Percentiles rank a stretch among this genome's conserved stretches.
phyloP scores from a whole-genome alignment of 1,140 invertebrate species.

The Laupala kohalensis region DNA sequence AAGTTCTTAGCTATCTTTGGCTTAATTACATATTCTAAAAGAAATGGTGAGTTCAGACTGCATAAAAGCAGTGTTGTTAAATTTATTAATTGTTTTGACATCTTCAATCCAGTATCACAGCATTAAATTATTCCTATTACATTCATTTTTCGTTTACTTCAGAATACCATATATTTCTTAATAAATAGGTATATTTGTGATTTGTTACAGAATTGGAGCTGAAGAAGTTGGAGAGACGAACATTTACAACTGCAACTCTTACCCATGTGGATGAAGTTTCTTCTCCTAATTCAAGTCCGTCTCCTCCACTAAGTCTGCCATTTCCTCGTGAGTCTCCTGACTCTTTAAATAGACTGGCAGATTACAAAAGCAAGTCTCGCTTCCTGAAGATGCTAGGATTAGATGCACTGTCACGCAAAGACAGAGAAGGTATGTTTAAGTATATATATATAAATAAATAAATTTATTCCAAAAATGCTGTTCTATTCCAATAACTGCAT shows the following conservation, averaged over 20 bases:
- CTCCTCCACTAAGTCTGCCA: slow-evolving; percentile 24
- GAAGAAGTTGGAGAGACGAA: slow-evolving; percentile 17
- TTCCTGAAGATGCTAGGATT: slow-evolving; percentile 16
- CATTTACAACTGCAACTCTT: slow-evolving; percentile 11
- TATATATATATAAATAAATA: background rate
- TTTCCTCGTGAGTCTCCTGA: slow-evolving; percentile 31
- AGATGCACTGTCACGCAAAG: slow-evolving; percentile 9
- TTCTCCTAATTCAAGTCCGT: slow-evolving; percentile 20
- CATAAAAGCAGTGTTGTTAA: too few species aligned
- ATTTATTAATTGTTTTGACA: too few species aligned
- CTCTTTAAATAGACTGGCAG: slow-evolving; percentile 24
- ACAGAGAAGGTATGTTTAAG: slow-evolving; percentile 16
- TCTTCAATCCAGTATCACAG: too few species aligned
- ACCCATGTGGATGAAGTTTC: slow-evolving; percentile 20
- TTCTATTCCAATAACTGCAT: too few species aligned
- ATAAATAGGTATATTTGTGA: background rate
- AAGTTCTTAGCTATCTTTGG: slow-evolving; percentile 33
- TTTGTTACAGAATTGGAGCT: slow-evolving; percentile 19
- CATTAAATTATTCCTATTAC: background rate
- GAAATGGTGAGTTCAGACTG: slow-evolving; percentile 25
- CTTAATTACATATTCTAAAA: slow-evolving; percentile 30
- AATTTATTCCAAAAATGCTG: too few species aligned
- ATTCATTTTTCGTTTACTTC: background rate
- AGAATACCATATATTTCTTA: too few species aligned
- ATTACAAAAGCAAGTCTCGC: slow-evolving; percentile 13